Evolutionary conservation across 1,140 invertebrate genomes (phyloP), one percentile per base, ranked within the genome.

Genomic region (Zaprionus vittiger): DNA sequence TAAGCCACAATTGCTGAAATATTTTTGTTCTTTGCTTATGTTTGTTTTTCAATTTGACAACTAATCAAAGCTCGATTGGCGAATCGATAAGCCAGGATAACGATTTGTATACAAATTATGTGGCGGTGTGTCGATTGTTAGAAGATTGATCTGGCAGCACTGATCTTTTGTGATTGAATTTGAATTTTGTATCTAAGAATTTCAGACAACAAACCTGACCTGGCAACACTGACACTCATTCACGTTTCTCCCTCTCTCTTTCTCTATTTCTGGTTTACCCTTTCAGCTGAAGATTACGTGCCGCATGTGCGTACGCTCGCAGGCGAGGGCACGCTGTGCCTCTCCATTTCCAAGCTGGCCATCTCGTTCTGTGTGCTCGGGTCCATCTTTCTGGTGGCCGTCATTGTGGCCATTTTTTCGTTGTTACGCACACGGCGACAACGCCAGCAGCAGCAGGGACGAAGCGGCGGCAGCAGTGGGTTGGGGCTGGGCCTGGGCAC

Each of bases 311-410:
- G 90, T 3, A 61, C 73, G 1, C 44, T 86, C n/a, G 77, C 66
- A 0, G 78, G 81, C 31, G 91, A 93, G 72, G 91, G 92, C n/a
- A 93, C 91, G 4, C 67, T 96, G n/a, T 96, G 96, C 78, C 92
- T 96, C 60, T 96, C 95, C 24, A 94, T 95, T 5, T 95, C 95
- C 3, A 96, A 95, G 93, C 94, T 96, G 94, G 95, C 95, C 7
- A 93, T 96, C 31, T 94, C 95, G 0, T 96, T 96, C 75, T 95
- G 95, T 71, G 91, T 96, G 0, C 91, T 96, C 71, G 95, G 96
- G 11, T 81, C 96, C 5, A 94, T 96, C 57, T 95, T 96, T 80
- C 89, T 96, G 4, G 93, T 94, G 37, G 95, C 95, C 2, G 94
- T 96, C 2, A 94, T 95, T 20, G 94, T 96, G 4, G 95, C 95